Evolutionary conservation across 2,888 invertebrate genomes (phyloP).

Genomic region (Lochmaea capreae): DNA sequence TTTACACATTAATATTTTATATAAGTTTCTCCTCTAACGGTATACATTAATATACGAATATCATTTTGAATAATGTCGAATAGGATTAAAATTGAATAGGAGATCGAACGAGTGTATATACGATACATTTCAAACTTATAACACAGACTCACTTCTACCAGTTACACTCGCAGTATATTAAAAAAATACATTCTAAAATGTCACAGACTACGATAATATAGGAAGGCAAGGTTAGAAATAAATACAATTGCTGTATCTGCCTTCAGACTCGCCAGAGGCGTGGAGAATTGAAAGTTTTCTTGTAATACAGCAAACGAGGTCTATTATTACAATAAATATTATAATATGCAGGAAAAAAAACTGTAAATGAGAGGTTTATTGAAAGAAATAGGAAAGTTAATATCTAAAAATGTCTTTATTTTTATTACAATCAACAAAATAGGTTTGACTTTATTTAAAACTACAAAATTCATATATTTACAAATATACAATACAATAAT

Average conservation of each 20-base stretch:
- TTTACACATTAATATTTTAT: constrained; percentile 5
- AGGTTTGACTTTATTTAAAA: too few relatives aligned
- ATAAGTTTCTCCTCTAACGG: not conserved
- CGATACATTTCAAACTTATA: not conserved
- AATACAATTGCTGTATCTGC: constrained; percentile 29
- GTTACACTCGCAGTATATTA: not conserved
- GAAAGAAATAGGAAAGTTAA: too few relatives aligned
- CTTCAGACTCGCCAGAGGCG: constrained; percentile 11
- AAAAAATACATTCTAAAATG: constrained; percentile 25
- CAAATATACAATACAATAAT: too few relatives aligned
- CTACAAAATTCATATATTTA: too few relatives aligned
- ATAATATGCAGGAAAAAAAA: too few relatives aligned
- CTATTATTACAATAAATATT: too few relatives aligned
- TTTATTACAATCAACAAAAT: too few relatives aligned
- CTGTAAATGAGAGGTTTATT: too few relatives aligned
- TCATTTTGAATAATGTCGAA: not conserved
- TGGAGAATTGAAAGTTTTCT: not conserved
- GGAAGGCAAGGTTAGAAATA: constrained; percentile 33
- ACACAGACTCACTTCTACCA: not conserved
- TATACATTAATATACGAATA: not conserved
- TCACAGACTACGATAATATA: constrained; percentile 25
- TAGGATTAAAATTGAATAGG: not conserved
- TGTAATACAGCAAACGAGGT: too few relatives aligned
- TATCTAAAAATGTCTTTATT: too few relatives aligned
- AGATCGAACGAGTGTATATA: not conserved